Base-by-base conservation (phyloP, 1,140 invertebrate genomes). In the Pogonognathellus flavescens region DNA sequence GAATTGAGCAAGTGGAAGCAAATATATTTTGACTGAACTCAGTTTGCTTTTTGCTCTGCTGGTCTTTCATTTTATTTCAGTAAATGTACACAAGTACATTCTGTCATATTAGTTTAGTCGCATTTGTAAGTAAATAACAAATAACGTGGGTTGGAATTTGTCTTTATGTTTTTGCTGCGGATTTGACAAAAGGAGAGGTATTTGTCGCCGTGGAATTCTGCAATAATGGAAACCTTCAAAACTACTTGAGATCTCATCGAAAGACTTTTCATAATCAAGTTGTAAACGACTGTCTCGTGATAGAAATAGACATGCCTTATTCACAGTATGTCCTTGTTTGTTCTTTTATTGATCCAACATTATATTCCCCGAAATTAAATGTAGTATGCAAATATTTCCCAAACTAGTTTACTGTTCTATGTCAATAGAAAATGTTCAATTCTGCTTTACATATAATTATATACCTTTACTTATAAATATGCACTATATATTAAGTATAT, bases 221-320 rank as follows among this genome's bases (percentile, higher is more conserved):
- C 52, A 4, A 52, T n/a, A 84, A 84, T 22, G 83, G 83, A 55
- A 53, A 66, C 20, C 25, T 93, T 0, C 87, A 92, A 50, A 90
- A 91, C 83, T 93, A 91, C 88, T 88, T 93, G 22, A 86, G 90
- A 16, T 87, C 88, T 57, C 89, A 91, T 82, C 87, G 92, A 25
- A 84, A 89, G 18, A 88, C 85, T 8, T 91, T 90, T 83, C 76
- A 90, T 1, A 89, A 89, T 88, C 89, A 91, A 87, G 82, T 91
- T 41, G 41, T 82, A 11, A 66, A 55, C 20, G 85, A 82, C 20
- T 18, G 31, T 31, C 49, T 85, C 22, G 41, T 82, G 16, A 72
- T 85, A 55, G 80, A 55, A 16, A 57, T 85, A 25, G 80, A 55
- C 2, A 1, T 10, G 50, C 20, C 22, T 55, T 41, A 41, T 6